A percentile compares a stretch with the other conserved stretches of the same genome.
phyloP scores from a whole-genome alignment of 2,113 vertebrate genomes.

The Crotalus tigris region DNA sequence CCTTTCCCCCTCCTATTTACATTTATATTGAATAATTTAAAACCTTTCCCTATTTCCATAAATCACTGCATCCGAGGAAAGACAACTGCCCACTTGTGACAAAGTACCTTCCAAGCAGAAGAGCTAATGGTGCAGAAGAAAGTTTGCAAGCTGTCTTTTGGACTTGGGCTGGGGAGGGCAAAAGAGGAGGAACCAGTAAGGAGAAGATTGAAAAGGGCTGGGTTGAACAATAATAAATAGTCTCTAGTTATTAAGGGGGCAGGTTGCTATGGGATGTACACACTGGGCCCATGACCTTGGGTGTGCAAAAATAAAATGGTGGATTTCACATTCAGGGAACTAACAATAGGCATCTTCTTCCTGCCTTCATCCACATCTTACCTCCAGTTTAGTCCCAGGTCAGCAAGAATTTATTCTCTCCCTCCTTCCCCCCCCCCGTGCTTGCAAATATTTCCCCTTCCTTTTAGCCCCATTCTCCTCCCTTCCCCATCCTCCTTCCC shows the following conservation, averaged over 20 bases:
- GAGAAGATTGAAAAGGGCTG: background rate
- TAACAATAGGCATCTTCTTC: background rate
- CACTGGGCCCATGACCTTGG: background rate
- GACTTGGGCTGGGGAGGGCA: background rate
- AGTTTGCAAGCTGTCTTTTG: background rate
- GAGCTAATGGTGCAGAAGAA: slow-evolving; percentile 14
- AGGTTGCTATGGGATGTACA: background rate
- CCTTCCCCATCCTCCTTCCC: background rate
- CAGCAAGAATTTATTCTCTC: background rate
- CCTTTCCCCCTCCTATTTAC: slow-evolving; percentile 67
- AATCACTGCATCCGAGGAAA: slow-evolving; percentile 61
- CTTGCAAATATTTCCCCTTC: background rate
- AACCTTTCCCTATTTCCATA: slow-evolving; percentile 69
- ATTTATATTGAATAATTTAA: slow-evolving; percentile 83
- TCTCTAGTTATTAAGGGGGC: background rate
- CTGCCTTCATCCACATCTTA: background rate
- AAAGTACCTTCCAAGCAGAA: slow-evolving; percentile 17
- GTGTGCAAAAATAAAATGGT: background rate
- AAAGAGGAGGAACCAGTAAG: background rate
- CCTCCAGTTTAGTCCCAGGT: background rate
- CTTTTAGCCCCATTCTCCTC: background rate
- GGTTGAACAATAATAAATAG: background rate
- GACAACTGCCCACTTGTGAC: slow-evolving; percentile 13
- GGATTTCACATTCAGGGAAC: background rate
- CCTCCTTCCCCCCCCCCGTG: too few species aligned